Base-by-base conservation (phyloP, 2,797 vertebrate genomes). In the Alfaro cultratus region DNA sequence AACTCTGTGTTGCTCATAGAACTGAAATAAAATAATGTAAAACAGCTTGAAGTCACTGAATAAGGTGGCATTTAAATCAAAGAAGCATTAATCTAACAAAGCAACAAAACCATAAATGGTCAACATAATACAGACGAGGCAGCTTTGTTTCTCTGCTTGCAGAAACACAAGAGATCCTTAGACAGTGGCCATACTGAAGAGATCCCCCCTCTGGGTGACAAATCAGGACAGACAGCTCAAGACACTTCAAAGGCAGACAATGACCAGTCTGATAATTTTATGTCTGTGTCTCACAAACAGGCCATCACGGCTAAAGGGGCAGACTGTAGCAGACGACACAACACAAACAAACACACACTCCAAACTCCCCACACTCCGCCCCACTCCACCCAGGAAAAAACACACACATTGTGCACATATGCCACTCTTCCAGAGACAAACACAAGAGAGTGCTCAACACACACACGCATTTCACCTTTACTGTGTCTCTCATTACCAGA, bases 401-500 rank as follows among this genome's bases (percentile, higher is more conserved):
- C 84, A 87, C 76, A 85, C 84, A 88, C 83, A 82, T 47, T 71
- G 76, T 21, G 68, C 76, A 83, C 80, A 82, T 62, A 79, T 83
- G 78, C 75, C 11, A 15, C 89, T 84, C 76, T 88, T 89, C 87
- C 80, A 80, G 77, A 92, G 83, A 87, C 87, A 91, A 92, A 94
- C 87, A 91, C 91, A 91, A 90, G 84, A 86, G 85, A 87, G 86
- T 83, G 81, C 68, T 72, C 43, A 46, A 31, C 90, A 85, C 90
- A 90, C 90, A 92, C 90, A 93, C 87, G 85, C 91, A 91, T 93
- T 94, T 95, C 94, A 95, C 95, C 94, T 95, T 95, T 94, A 94
- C 93, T 93, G 93, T 93, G 93, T 95, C 94, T 95, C 94, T 95
- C 95, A 95, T 95, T 95, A 95, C 93, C 91, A 95, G 94, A 94